Evolutionary conservation across 2,113 vertebrate genomes (phyloP), one percentile per base, ranked within the genome.

Genomic region (Ctenomys sociabilis): DNA sequence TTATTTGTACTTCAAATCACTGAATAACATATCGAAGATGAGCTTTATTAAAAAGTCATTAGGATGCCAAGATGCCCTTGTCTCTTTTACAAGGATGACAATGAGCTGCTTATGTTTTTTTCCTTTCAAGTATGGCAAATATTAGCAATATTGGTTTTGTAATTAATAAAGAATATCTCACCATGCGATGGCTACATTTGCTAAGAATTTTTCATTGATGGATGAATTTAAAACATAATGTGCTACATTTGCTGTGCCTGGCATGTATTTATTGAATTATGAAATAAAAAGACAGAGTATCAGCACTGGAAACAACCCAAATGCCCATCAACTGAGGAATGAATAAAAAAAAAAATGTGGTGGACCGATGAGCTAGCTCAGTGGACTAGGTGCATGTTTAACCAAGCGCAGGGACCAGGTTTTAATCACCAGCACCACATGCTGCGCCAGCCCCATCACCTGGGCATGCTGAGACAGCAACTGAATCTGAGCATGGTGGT

Each of bases 1-100:
- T 95, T 45, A 90, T 85, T 95, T 90, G 82, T 77, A n/a, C 81
- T 91, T n/a, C 75, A 45, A 88, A 90, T 57, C 4, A 87, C 13
- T 66, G 86, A 85, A 90, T 87, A 93, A 80, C n/a, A 78, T n/a
- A 81, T 85, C 81, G 82, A 72, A 83, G 6, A 16, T 61, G 7
- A 64, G 16, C 24, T 72, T 26, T 88, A 73, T 63, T 90, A 64
- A 63, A 80, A 52, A 5, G 13, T 37, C 6, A 37, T 81, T 37
- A 90, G 92, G 45, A 82, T 82, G 35, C 12, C 45, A 88, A n/a
- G 61, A 37, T 35, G 30, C 87, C 26, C 43, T 72, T 85, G 19
- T 45, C 40, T 88, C 11, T 52, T 21, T 92, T 2, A 77, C 6
- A 77, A 12, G 30, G 40, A 45, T 77, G 12, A 30, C 73, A 77